phyloP scores from a whole-genome alignment of 2,888 invertebrate genomes.

The Drosophila merina region DNA sequence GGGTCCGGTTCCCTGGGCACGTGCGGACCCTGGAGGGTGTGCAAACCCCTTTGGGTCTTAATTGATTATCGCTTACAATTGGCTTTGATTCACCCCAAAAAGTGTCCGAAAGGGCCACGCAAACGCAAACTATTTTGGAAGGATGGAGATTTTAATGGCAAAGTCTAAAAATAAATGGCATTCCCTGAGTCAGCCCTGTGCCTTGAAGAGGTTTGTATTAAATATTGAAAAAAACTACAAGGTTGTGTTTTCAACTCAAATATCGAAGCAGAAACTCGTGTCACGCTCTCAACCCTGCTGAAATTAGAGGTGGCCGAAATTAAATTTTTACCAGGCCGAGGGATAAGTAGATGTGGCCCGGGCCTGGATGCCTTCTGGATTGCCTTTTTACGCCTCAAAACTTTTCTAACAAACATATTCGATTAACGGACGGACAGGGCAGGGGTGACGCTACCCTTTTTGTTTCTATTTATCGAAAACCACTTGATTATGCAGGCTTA shows the following conservation, averaged over 20 bases:
- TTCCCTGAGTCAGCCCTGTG: background rate
- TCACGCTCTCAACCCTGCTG: slow-evolving; percentile 22
- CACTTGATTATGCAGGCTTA: slow-evolving; percentile 81
- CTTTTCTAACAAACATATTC: slow-evolving; percentile 78
- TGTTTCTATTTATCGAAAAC: slow-evolving; percentile 78
- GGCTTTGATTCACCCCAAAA: slow-evolving; percentile 11
- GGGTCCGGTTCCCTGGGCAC: slow-evolving; percentile 41
- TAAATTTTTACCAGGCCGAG: slow-evolving; percentile 57
- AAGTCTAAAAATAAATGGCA: background rate
- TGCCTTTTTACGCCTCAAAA: slow-evolving; percentile 73
- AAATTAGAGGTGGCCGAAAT: slow-evolving; percentile 53
- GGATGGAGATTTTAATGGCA: background rate
- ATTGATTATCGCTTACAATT: slow-evolving; percentile 57
- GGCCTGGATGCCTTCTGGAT: slow-evolving; percentile 11
- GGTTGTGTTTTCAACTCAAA: background rate
- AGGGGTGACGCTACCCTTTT: slow-evolving; percentile 31
- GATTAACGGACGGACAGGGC: slow-evolving; percentile 59
- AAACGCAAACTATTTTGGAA: slow-evolving; percentile 46
- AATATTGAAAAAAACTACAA: too few relatives aligned
- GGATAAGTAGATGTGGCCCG: slow-evolving; percentile 23
- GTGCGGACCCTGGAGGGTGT: slow-evolving; percentile 46
- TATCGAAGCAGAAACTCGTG: background rate
- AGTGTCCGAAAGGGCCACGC: background rate
- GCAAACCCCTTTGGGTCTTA: slow-evolving; percentile 58
- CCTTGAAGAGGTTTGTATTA: background rate